These are phyloP conservation scores for Leptinotarsa defecta DNA, from an alignment of 1,140 invertebrate genomes.

Conservation along the genomic window DNA sequence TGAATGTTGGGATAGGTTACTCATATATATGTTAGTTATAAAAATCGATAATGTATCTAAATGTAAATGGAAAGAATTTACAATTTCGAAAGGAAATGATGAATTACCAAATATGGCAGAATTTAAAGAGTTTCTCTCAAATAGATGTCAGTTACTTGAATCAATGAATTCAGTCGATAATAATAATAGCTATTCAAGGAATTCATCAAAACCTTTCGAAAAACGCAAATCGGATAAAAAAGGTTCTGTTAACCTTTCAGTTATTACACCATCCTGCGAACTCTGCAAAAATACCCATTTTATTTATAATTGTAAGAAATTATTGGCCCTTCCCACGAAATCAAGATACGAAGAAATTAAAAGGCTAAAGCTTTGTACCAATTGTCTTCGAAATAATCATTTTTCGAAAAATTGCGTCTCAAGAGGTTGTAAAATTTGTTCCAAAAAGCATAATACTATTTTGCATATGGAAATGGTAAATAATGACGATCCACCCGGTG, in stretches of 20 bases:
- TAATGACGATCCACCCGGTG: neutral
- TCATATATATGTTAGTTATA: conserved; percentile 32
- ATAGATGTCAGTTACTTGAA: neutral
- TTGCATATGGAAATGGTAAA: conserved; percentile 23
- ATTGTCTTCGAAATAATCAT: conserved; percentile 27
- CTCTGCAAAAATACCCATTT: neutral
- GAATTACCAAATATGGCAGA: neutral
- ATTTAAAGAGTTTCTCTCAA: conserved; percentile 1
- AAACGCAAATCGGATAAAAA: neutral
- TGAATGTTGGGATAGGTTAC: conserved; percentile 45
- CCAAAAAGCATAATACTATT: conserved; percentile 30
- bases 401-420: conserved; percentile 24
- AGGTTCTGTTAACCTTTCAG: neutral
- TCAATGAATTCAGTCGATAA: neutral
- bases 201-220: neutral
- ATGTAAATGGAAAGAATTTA: conserved; percentile 27
- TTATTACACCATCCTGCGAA: neutral
- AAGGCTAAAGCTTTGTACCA: conserved; percentile 21
- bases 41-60: conserved; percentile 27
- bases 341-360: conserved; percentile 9
- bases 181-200: neutral
- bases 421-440: conserved; percentile 29
- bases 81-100: neutral
- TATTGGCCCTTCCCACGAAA: neutral
- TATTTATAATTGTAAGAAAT: conserved; percentile 10